phyloP scores from a whole-genome alignment of 2,797 vertebrate species.

The Picus viridis region DNA sequence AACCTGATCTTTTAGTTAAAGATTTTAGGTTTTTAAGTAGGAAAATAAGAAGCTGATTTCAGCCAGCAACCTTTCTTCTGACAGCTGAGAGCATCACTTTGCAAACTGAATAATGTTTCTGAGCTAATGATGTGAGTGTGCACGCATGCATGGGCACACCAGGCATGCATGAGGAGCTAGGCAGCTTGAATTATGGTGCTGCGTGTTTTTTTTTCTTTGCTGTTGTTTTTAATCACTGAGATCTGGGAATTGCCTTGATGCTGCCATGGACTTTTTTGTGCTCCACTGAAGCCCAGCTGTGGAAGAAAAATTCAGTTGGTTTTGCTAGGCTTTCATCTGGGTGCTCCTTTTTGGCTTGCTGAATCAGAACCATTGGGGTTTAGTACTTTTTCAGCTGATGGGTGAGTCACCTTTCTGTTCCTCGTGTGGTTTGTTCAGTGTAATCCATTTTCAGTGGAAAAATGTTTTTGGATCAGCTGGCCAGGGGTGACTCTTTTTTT shows the following conservation, averaged over 20 bases:
- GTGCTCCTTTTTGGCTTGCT: neutral
- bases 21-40: neutral
- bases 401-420: neutral
- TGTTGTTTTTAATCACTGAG: neutral
- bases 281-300: neutral
- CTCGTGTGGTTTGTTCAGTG: neutral
- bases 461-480: neutral
- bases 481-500: neutral
- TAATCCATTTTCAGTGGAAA: neutral
- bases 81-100: neutral
- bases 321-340: neutral
- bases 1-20: neutral
- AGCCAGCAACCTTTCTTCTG: neutral
- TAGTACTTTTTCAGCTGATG: neutral
- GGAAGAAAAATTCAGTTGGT: neutral
- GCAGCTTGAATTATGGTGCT: neutral
- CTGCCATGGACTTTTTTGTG: neutral
- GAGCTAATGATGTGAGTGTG: neutral
- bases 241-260: neutral
- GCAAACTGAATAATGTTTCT: neutral
- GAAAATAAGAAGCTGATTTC: neutral
- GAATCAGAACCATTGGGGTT: neutral
- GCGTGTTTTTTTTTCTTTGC: neutral
- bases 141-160: neutral
- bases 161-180: neutral